Conservation (phyloP, 1,140 invertebrate species). For the Drosophila biarmipes region DNA sequence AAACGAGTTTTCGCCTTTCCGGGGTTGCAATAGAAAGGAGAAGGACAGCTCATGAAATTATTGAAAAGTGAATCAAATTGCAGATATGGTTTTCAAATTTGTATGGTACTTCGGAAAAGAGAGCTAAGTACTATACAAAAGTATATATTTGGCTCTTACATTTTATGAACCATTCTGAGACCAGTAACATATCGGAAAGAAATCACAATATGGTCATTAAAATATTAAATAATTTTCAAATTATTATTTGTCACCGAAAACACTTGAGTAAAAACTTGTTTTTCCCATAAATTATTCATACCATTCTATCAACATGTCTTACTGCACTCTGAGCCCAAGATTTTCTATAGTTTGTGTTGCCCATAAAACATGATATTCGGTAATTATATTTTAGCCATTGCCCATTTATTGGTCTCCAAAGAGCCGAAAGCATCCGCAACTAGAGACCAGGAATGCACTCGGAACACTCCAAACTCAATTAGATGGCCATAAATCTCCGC, state of each 20-base stretch:
- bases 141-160: too few relatives aligned
- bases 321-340: conserved; percentile 1
- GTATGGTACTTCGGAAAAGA: too few relatives aligned
- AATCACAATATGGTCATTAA: background rate
- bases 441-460: conserved; percentile 26
- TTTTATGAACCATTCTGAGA: too few relatives aligned
- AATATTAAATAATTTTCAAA: background rate
- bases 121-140: too few relatives aligned
- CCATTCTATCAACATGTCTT: conserved; percentile 1
- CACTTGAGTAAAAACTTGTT: conserved; percentile 1
- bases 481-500: conserved; percentile 62
- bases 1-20: conserved; percentile 21
- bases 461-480: conserved; percentile 45
- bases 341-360: conserved; percentile 1
- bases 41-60: background rate
- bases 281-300: background rate
- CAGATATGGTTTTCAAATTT: too few relatives aligned
- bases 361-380: conserved; percentile 27
- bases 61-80: background rate
- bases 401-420: conserved; percentile 19
- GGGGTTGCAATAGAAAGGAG: background rate
- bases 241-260: background rate
- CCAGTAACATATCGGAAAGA: background rate
- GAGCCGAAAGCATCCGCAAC: conserved; percentile 4
- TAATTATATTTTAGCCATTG: conserved; percentile 28